These are phyloP conservation scores for Leptarthrus brevirostris DNA, from an alignment of 2,888 invertebrate genomes.

Conservation along the genomic window DNA sequence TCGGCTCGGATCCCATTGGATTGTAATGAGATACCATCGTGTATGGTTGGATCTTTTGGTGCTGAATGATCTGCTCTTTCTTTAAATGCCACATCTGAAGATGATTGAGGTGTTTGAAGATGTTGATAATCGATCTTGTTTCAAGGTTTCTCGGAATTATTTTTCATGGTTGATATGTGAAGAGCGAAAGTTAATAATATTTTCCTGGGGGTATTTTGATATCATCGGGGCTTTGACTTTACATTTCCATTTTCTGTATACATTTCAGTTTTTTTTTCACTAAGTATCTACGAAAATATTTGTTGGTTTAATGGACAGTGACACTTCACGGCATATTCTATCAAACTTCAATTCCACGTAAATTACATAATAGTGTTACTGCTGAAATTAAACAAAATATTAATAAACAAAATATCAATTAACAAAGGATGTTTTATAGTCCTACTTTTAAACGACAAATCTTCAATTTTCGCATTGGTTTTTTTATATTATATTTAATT, in stretches of 20 bases:
- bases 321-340: no score
- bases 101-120: conserved; percentile 37
- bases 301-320: no score
- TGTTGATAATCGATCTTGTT: conserved; percentile 39
- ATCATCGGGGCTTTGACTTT: conserved; percentile 1
- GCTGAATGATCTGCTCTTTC: conserved; percentile 28
- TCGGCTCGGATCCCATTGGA: conserved; percentile 9
- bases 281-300: no score
- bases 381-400: no score
- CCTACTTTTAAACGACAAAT: no score
- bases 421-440: no score
- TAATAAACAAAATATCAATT: no score
- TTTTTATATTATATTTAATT: no score
- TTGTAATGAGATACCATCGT: conserved; percentile 1
- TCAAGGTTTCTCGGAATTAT: conserved; percentile 36
- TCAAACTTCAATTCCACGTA: no score
- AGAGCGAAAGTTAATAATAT: conserved; percentile 37
- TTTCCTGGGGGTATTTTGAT: background rate
- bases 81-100: conserved; percentile 40
- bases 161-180: conserved; percentile 13
- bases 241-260: background rate
- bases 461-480: no score
- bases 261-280: no score
- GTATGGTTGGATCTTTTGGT: conserved; percentile 18
- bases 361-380: no score